These are phyloP conservation scores for Incurvaria masculella DNA, from an alignment of 2,888 invertebrate species.

Conservation along the genomic window DNA sequence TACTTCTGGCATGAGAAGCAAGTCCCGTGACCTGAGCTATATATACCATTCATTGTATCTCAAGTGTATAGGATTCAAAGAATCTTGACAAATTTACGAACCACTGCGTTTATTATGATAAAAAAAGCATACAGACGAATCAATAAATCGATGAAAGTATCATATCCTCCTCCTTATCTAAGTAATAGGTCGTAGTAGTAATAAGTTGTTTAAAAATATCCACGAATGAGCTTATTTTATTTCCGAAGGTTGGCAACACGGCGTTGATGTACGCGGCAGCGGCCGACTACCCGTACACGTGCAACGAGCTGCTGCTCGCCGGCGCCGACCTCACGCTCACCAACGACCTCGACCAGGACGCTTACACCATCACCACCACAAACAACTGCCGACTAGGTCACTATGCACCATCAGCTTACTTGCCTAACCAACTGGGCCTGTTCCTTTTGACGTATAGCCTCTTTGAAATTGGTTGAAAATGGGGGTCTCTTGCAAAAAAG, in stretches of 20 bases:
- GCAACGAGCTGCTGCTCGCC: conserved; percentile 75
- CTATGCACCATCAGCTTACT: conserved; percentile 32
- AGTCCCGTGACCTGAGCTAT: no score
- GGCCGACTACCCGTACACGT: conserved; percentile 86
- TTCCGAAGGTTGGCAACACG: conserved; percentile 76
- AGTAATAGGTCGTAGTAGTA: no score
- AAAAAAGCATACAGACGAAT: no score
- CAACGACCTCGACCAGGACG: conserved; percentile 81
- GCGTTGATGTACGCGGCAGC: conserved; percentile 90
- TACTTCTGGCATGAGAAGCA: no score
- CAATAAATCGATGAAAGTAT: no score
- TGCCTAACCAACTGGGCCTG: conserved; percentile 26
- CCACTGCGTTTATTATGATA: no score
- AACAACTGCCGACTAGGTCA: conserved; percentile 52
- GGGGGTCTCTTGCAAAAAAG: not conserved
- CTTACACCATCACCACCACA: conserved; percentile 75
- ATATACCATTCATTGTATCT: no score
- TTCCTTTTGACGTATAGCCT: not conserved
- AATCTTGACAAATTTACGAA: no score
- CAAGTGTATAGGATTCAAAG: no score
- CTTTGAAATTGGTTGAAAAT: not conserved
- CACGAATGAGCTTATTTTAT: no score
- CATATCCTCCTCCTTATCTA: no score
- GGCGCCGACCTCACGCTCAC: conserved; percentile 78
- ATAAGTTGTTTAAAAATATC: no score